Conservation (phyloP, 2,888 invertebrate species). For the Dione vanillae region DNA sequence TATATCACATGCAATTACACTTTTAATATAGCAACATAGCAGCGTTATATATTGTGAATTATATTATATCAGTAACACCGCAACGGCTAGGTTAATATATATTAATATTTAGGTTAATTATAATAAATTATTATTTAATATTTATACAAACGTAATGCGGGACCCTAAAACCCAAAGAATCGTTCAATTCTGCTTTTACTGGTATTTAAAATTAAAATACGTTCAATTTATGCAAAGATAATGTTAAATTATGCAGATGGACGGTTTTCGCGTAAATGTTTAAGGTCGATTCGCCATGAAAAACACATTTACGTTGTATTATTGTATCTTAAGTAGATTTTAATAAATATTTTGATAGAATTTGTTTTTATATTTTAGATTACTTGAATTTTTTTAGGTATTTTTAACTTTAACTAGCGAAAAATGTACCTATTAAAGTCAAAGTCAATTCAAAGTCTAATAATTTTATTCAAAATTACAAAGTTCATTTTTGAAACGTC, state of each 20-base stretch:
- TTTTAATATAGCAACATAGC: too few relatives aligned
- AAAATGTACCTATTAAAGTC: too few relatives aligned
- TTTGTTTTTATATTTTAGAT: too few relatives aligned
- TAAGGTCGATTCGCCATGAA: constrained; percentile 49
- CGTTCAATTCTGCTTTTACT: constrained; percentile 61
- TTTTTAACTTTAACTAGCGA: too few relatives aligned
- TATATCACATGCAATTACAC: too few relatives aligned
- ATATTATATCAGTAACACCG: too few relatives aligned
- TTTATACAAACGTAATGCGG: not conserved
- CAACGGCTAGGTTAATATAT: too few relatives aligned
- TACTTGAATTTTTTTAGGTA: too few relatives aligned
- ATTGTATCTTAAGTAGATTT: constrained; percentile 46
- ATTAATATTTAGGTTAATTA: not conserved
- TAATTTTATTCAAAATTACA: too few relatives aligned
- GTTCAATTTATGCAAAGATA: constrained; percentile 75
- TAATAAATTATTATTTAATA: not conserved
- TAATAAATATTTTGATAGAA: constrained; percentile 10
- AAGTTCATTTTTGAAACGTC: too few relatives aligned
- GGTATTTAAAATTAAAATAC: constrained; percentile 78
- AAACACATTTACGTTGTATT: constrained; percentile 50
- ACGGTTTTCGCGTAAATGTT: constrained; percentile 61
- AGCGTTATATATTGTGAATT: too few relatives aligned
- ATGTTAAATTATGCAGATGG: constrained; percentile 77
- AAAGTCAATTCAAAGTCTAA: too few relatives aligned
- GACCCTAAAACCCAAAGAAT: constrained; percentile 49